Evolutionary conservation across 2,113 vertebrate species (phyloP).

Genomic region (Chloroceryle aenea): DNA sequence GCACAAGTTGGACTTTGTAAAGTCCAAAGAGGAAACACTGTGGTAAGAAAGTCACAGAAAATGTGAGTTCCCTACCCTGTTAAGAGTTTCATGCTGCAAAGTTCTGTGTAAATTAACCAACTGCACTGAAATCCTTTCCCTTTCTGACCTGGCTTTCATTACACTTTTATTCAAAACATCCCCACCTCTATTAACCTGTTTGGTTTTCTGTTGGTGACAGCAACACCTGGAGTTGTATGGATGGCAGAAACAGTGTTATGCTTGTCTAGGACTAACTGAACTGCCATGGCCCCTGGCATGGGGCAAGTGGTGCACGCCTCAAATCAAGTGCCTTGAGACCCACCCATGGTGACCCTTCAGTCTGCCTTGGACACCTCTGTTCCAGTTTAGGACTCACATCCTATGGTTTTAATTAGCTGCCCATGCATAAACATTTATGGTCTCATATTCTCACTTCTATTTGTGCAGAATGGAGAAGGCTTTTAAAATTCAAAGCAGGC

Average conservation of each 20-base stretch:
- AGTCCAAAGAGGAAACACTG: neutral
- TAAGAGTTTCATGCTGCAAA: neutral
- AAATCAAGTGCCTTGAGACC: neutral
- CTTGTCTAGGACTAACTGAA: neutral
- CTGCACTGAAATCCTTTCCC: neutral
- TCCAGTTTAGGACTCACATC: neutral
- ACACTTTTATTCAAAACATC: neutral
- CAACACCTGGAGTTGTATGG: neutral
- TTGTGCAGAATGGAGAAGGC: neutral
- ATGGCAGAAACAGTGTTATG: neutral
- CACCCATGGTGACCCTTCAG: neutral
- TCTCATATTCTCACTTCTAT: neutral
- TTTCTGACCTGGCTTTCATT: neutral
- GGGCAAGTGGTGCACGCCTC: neutral
- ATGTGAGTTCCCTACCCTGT: neutral
- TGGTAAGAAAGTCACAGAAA: neutral
- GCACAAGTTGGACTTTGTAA: neutral
- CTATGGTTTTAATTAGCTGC: neutral
- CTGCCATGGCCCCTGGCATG: neutral
- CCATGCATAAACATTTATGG: neutral
- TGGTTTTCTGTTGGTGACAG: neutral
- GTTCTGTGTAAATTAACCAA: neutral
- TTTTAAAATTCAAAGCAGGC: constrained; percentile 18
- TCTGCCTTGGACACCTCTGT: neutral
- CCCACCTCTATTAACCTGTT: neutral